These are phyloP conservation scores for Drosophila picticornis DNA, from an alignment of 2,888 invertebrate species.

Conservation along the genomic window DNA sequence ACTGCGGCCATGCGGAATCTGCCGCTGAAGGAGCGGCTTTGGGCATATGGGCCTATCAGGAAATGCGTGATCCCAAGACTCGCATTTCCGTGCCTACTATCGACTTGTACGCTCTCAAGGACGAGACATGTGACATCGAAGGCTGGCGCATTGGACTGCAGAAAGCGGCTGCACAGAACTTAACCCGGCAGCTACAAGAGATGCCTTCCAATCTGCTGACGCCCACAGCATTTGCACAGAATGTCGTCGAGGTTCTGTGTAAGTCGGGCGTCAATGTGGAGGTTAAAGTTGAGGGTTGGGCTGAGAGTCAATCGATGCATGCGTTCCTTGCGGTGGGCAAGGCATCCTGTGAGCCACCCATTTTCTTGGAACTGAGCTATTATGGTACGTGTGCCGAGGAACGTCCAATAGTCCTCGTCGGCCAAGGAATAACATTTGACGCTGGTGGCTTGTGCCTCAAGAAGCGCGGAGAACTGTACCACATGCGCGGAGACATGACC, in stretches of 20 bases:
- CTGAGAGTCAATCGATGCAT: slow-evolving; percentile 91
- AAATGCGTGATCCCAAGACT: slow-evolving; percentile 72
- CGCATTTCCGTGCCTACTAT: slow-evolving; percentile 77
- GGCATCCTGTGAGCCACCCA: slow-evolving; percentile 92
- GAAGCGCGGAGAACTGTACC: slow-evolving; percentile 53
- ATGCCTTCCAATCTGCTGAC: slow-evolving; percentile 92
- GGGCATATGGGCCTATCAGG: slow-evolving; percentile 90
- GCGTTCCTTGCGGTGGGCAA: slow-evolving; percentile 91
- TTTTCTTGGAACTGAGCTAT: slow-evolving; percentile 92
- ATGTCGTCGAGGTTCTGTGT: slow-evolving; percentile 85
- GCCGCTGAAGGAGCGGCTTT: slow-evolving; percentile 92
- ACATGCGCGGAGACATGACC: slow-evolving; percentile 94
- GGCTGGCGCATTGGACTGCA: slow-evolving; percentile 90
- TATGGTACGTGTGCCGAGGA: slow-evolving; percentile 87
- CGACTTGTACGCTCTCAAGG: slow-evolving; percentile 87
- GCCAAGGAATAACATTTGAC: slow-evolving; percentile 89
- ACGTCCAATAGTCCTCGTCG: slow-evolving; percentile 90
- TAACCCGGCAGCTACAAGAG: slow-evolving; percentile 91
- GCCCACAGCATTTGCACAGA: slow-evolving; percentile 91
- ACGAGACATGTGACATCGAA: slow-evolving; percentile 88
- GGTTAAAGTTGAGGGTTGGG: slow-evolving; percentile 88
- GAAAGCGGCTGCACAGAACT: slow-evolving; percentile 92
- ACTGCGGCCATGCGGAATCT: slow-evolving; percentile 90
- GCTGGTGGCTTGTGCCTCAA: slow-evolving; percentile 92
- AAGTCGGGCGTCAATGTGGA: slow-evolving; percentile 83